Conservation (phyloP, 2,113 vertebrate genomes). For the Epinephelus cyanopodus region DNA sequence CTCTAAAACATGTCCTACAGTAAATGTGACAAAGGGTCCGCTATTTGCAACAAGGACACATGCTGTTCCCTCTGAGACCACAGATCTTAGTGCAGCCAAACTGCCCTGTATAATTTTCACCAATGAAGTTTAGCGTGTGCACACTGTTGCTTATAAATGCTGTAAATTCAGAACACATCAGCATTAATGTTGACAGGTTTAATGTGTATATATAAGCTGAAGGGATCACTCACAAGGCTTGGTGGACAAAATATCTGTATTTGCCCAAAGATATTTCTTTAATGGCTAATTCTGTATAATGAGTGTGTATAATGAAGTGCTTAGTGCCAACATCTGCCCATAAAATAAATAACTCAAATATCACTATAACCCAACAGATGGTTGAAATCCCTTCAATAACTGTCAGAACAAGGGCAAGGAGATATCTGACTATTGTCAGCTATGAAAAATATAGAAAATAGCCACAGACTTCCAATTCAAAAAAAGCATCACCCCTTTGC, state of each 20-base stretch:
- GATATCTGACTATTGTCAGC: neutral
- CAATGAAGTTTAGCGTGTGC: neutral
- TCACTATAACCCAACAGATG: neutral
- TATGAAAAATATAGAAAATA: neutral
- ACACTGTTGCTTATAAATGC: conserved; percentile 7
- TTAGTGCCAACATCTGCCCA: conserved; percentile 1
- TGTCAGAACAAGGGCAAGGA: neutral
- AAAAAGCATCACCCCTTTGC: neutral
- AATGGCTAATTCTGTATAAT: conserved; percentile 13
- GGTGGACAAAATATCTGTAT: conserved; percentile 8
- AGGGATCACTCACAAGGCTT: neutral
- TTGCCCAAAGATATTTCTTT: conserved; percentile 18
- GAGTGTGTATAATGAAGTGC: conserved; percentile 12
- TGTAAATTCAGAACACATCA: neutral
- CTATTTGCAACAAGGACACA: conserved; percentile 3
- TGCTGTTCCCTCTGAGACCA: neutral
- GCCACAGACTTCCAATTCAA: neutral
- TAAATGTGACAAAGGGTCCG: neutral
- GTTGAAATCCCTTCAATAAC: conserved; percentile 13
- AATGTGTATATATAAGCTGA: conserved; percentile 17
- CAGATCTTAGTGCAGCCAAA: neutral
- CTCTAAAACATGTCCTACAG: neutral
- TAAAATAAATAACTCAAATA: conserved; percentile 18
- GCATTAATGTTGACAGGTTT: conserved; percentile 16
- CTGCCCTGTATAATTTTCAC: conserved; percentile 8